Conservation (phyloP, 2,113 vertebrate genomes). For the Pomatostomus ruficeps region DNA sequence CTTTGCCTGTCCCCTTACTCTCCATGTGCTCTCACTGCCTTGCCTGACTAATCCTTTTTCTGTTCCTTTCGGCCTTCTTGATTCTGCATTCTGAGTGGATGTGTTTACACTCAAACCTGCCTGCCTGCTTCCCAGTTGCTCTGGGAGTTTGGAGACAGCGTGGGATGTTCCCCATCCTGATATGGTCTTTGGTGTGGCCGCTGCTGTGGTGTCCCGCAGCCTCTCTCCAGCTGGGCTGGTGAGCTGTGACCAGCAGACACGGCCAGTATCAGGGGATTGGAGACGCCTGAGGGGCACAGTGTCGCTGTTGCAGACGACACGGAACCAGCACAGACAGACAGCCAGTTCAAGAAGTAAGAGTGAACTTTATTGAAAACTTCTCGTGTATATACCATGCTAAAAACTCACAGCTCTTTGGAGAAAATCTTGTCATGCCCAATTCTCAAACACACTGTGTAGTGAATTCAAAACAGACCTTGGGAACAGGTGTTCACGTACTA, state of each 20-base stretch:
- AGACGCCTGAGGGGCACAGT: not conserved
- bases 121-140: fast-evolving
- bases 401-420: no score
- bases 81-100: not conserved
- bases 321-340: no score
- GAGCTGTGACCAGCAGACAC: not conserved
- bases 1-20: not conserved
- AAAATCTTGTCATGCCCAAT: no score
- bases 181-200: fast-evolving
- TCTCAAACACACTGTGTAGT: no score
- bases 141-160: not conserved
- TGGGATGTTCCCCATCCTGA: not conserved
- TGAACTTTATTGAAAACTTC: no score
- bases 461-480: no score
- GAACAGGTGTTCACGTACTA: no score
- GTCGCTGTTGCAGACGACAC: no score
- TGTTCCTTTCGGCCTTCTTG: not conserved
- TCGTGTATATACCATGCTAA: no score
- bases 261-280: fast-evolving
- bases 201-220: fast-evolving
- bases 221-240: not conserved
- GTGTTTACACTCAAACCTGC: not conserved
- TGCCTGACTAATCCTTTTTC: not conserved
- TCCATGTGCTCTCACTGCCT: not conserved
- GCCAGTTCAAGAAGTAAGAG: no score